Base-by-base conservation (phyloP, 2,113 vertebrate species). In the Hylia prasina region DNA sequence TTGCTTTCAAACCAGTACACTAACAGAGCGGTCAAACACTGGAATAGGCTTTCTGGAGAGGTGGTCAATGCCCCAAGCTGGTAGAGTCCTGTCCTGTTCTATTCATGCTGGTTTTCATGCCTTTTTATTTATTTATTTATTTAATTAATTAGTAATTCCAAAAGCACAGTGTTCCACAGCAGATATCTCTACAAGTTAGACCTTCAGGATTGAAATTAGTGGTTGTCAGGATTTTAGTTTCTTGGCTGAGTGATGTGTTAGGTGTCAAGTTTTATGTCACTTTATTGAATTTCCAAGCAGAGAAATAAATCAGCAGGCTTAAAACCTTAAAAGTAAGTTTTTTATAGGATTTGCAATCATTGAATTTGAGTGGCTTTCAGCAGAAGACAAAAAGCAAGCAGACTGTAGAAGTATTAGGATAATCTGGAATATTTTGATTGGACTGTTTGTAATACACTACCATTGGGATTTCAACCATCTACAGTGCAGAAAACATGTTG, bases 251-350 rank as follows among this genome's bases (percentile, higher is more conserved):
- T 92, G 53, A 95, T 75, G 39, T 88, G 25, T 53, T 83, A 48
- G 69, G 90, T 91, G 75, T 78, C 78, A 95, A 79, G 42, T 63
- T 58, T 1, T 84, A 79, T 69, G 35, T 51, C 88, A 25, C 83
- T 91, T 92, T 73, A 95, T 87, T 65, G 87, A 88, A 58, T 94
- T 97, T 95, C 37, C 6, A 47, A 91, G 77, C 18, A 87, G 57
- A 91, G 35, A 81, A 75, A 95, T 94, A 90, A 77, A 96, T 96
- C 73, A 94, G 14, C 42, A 44, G 40, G 40, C 15, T 42, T 42
- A 42, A 42, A 42, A 42, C 40, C 40, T 42, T 42, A 42, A 42
- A 42, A 42, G 40, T 18, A 70, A 70, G 13, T 10, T 64, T 96
- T 93, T 96, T 84, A 90, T 14, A 77, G 51, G 44, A 57, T 82